Evolutionary conservation across 2,113 vertebrate genomes (phyloP), one percentile per base, ranked within the genome.

Genomic region (Hyla sarda): DNA sequence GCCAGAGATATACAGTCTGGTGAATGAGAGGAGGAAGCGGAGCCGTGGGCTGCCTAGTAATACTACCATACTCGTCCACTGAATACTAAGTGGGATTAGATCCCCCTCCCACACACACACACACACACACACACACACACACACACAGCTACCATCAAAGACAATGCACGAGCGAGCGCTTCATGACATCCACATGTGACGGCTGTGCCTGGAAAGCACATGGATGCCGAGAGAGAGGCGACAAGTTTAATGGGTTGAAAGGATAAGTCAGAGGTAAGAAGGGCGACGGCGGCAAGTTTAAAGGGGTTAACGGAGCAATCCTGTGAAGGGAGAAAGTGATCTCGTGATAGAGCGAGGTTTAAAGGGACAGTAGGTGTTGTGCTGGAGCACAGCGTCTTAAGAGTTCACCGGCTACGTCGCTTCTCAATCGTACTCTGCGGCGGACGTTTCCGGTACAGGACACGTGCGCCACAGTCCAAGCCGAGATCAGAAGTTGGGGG

Each of bases 31-130:
- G 76, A 86, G 84, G 84, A 58, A 74, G 82, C 67, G 0, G 54
- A 76, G 69, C 71, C 72, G 83, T 84, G 83, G 71, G 72, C 85
- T 86, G 85, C 85, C 78, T 86, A 80, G 67, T 86, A 86, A 82
- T 86, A 82, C 85, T 60, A 80, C 48, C 76, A 58, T 73, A 37
- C 75, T 81, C 78, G 77, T 82, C 85, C 78, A 32, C 85, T 82
- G 85, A 86, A 86, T 86, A 86, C 85, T 82, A 86, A 86, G 85
- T 81, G 85, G 85, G 76, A 60, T 81, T 48, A 77, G 41, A 75
- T 60, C 56, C 73, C 67, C 84, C 84, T 58, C 85, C 67, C 85
- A 56, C 67, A 86, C 62, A 58, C 81, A 65, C 65, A 34, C 41
- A 41, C 3, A 28, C 60, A 47, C 69, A 30, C 60, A 23, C 67